Percentiles rank a stretch among this genome's conserved stretches.
Evolutionary conservation across 2,113 vertebrate species (phyloP).

Genomic region (Anguilla japonica): DNA sequence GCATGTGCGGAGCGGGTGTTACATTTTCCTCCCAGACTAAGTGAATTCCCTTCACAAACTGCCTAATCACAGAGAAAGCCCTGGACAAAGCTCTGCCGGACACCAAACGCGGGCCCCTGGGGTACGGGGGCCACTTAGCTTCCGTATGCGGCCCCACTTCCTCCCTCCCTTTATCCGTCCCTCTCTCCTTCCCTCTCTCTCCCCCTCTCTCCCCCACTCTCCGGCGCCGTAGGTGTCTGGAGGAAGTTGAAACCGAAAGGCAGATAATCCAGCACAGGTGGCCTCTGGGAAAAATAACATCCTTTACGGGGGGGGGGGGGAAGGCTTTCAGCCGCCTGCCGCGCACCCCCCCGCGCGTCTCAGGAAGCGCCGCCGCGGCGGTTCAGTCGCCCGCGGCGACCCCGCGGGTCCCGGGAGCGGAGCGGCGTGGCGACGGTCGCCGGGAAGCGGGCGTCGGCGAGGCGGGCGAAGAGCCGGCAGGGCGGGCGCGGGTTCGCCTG

Average conservation of each 20-base stretch:
- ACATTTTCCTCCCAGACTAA: constrained; percentile 88
- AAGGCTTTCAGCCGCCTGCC: constrained; percentile 86
- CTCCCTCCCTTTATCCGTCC: constrained; percentile 23
- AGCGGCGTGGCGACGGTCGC: constrained; percentile 77
- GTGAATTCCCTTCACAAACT: constrained; percentile 90
- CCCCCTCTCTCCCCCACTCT: constrained; percentile 16
- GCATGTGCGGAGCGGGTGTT: constrained; percentile 92
- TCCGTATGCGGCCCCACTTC: constrained; percentile 73
- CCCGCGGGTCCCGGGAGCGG: constrained; percentile 48
- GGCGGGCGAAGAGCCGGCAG: no score
- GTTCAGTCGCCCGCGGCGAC: constrained; percentile 50
- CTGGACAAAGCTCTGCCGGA: constrained; percentile 83
- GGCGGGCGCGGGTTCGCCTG: no score
- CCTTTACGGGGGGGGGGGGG: constrained; percentile 72
- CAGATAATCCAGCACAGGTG: constrained; percentile 82
- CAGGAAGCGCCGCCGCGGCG: constrained; percentile 75
- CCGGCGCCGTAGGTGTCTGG: constrained; percentile 69
- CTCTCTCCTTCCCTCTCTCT: constrained; percentile 36
- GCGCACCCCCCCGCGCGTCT: constrained; percentile 63
- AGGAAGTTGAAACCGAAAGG: constrained; percentile 82
- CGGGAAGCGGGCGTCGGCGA: constrained; percentile 26
- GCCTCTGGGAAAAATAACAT: constrained; percentile 83
- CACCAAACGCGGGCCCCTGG: constrained; percentile 79
- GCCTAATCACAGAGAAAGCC: constrained; percentile 97
- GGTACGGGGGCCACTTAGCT: constrained; percentile 83